Percentiles rank a stretch among this genome's conserved stretches.
Evolutionary conservation across 2,113 vertebrate genomes (phyloP).

Genomic region (Ctenodactylus gundi): DNA sequence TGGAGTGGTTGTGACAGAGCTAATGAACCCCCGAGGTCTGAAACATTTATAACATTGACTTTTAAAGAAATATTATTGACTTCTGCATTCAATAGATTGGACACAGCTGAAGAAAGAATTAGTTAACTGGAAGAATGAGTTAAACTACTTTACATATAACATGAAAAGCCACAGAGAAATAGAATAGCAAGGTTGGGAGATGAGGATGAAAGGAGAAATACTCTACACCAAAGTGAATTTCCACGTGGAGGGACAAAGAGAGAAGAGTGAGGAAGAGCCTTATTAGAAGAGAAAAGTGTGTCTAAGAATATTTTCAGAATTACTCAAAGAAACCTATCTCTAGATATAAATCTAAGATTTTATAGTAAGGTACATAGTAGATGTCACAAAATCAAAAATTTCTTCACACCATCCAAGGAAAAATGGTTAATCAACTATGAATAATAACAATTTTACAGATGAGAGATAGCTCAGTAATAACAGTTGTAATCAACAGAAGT

Average conservation of each 20-base stretch:
- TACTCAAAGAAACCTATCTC: neutral
- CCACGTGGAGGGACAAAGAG: neutral
- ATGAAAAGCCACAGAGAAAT: neutral
- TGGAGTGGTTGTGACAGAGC: neutral
- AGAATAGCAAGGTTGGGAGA: neutral
- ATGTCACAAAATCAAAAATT: neutral
- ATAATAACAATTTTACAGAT: neutral
- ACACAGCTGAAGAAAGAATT: neutral
- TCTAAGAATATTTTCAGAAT: neutral
- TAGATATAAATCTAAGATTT: neutral
- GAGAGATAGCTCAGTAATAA: neutral
- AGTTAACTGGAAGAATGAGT: neutral
- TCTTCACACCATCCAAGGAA: neutral
- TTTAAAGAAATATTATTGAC: neutral
- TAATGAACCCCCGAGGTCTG: neutral
- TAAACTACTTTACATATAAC: neutral
- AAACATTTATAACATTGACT: neutral
- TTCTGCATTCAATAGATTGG: neutral
- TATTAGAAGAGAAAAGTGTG: neutral
- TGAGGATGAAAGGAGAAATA: neutral
- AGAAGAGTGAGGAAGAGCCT: neutral
- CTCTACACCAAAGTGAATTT: neutral
- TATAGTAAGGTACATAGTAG: neutral
- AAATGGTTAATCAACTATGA: neutral
- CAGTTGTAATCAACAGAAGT: conserved; percentile 6